phyloP scores from a whole-genome alignment of 2,888 invertebrate species.

The Caenorhabditis angaria region DNA sequence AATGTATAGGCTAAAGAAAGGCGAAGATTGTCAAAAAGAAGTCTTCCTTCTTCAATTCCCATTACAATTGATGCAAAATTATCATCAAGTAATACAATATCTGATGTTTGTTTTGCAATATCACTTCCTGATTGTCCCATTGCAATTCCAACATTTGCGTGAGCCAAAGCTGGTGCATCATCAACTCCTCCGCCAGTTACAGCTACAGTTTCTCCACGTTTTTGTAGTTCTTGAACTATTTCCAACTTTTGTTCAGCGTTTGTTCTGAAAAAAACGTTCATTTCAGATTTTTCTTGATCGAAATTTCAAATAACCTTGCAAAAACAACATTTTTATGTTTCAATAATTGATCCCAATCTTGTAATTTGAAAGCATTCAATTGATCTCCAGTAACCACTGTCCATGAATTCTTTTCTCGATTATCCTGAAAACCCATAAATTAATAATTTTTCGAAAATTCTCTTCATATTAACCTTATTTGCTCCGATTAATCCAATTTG shows the following conservation, averaged over 20 bases:
- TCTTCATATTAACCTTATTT: background rate
- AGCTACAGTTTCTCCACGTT: conserved; percentile 67
- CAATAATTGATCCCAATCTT: conserved; percentile 66
- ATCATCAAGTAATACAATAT: conserved; percentile 68
- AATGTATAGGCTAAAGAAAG: conserved; percentile 69
- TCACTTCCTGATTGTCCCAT: conserved; percentile 67
- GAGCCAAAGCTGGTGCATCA: conserved; percentile 69
- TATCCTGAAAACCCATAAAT: conserved; percentile 13
- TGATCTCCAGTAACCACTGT: conserved; percentile 65
- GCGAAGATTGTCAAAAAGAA: conserved; percentile 65
- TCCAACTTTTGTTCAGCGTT: conserved; percentile 69
- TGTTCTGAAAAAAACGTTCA: conserved; percentile 50
- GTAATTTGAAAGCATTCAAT: conserved; percentile 51
- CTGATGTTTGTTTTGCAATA: conserved; percentile 65
- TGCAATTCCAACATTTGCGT: conserved; percentile 71
- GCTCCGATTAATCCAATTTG: conserved; percentile 66
- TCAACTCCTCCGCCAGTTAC: conserved; percentile 70
- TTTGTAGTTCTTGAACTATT: conserved; percentile 70
- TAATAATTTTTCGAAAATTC: background rate
- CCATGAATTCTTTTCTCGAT: conserved; percentile 49
- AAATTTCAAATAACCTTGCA: conserved; percentile 53
- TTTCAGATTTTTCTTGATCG: background rate
- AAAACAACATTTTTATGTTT: conserved; percentile 69
- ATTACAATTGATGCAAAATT: conserved; percentile 68
- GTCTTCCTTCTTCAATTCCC: conserved; percentile 69